Percentiles rank a stretch among this genome's conserved stretches.
phyloP scores from a whole-genome alignment of 2,113 vertebrate genomes.

The Atractosteus spatula region DNA sequence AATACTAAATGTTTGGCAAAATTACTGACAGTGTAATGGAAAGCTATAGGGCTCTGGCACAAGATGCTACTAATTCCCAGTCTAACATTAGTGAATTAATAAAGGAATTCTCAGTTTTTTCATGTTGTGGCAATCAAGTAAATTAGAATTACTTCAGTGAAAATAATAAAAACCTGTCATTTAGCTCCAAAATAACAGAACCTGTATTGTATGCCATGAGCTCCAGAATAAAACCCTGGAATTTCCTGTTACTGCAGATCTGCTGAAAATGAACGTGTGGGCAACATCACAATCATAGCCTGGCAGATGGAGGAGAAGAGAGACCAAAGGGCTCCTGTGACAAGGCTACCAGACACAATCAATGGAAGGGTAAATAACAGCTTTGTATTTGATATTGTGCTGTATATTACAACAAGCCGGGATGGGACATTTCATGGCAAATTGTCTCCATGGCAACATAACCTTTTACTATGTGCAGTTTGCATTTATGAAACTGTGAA shows the following conservation, averaged over 20 bases:
- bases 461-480: background rate
- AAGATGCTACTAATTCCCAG: too few species aligned
- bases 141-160: background rate
- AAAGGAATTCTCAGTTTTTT: too few species aligned
- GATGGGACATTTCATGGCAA: background rate
- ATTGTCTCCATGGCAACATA: background rate
- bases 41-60: too few species aligned
- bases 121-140: background rate
- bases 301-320: slow-evolving; percentile 94
- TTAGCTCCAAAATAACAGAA: too few species aligned
- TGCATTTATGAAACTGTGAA: background rate
- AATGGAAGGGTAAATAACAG: slow-evolving; percentile 81
- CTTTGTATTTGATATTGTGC: background rate
- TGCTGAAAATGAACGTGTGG: slow-evolving; percentile 86
- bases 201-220: too few species aligned
- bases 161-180: too few species aligned
- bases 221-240: background rate
- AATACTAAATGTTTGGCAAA: too few species aligned
- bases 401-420: background rate
- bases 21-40: too few species aligned
- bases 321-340: slow-evolving; percentile 74
- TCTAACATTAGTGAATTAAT: too few species aligned
- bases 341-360: slow-evolving; percentile 79
- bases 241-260: slow-evolving; percentile 70
- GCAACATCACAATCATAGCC: slow-evolving; percentile 80